Percentiles rank a stretch among this genome's conserved stretches.
phyloP scores from a whole-genome alignment of 2,113 vertebrate species.

The Cynocephalus volans region DNA sequence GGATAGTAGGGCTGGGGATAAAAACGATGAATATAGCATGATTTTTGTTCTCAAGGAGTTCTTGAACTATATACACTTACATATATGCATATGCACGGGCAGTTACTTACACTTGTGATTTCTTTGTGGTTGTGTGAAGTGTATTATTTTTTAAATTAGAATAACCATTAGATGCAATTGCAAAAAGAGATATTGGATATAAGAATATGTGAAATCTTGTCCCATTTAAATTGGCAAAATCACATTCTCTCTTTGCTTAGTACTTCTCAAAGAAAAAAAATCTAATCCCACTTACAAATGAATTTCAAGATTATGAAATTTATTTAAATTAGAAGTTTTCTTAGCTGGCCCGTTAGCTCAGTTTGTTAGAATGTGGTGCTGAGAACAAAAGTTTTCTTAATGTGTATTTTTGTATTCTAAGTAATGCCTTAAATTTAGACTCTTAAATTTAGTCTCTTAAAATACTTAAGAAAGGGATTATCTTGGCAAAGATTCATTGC shows the following conservation, averaged over 20 bases:
- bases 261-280: conserved; percentile 7
- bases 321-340: conserved; percentile 8
- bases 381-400: not conserved
- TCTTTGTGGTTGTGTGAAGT: not conserved
- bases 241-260: not conserved
- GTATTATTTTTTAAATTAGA: not conserved
- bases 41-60: not conserved
- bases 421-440: not conserved
- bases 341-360: not conserved
- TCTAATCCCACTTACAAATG: conserved; percentile 9
- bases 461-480: not conserved
- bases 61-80: not conserved
- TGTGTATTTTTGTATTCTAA: not conserved
- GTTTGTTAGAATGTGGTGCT: too few relatives aligned
- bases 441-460: not conserved
- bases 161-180: not conserved
- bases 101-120: not conserved
- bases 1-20: not conserved
- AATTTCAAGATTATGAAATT: conserved; percentile 24
- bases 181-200: not conserved
- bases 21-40: not conserved
- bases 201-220: not conserved
- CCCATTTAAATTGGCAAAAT: not conserved
- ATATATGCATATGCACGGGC: not conserved
- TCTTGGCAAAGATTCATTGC: not conserved